phyloP scores from a whole-genome alignment of 2,113 vertebrate genomes.

The Sphyrna mokarran region DNA sequence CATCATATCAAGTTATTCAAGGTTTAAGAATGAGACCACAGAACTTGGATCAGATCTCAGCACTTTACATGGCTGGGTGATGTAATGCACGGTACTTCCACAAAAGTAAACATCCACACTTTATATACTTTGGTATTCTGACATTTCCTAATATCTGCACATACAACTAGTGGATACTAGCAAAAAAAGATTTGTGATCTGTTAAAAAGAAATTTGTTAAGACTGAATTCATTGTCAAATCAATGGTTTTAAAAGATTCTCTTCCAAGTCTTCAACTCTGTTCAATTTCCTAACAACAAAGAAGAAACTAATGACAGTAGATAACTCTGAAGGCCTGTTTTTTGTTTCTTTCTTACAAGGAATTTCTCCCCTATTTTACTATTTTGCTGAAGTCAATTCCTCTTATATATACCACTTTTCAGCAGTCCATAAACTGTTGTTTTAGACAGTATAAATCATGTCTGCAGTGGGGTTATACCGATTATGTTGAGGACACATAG shows the following conservation, averaged over 20 bases:
- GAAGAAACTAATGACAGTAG: neutral
- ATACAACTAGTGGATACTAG: neutral
- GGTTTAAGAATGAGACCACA: neutral
- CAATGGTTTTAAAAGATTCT: neutral
- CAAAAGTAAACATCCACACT: neutral
- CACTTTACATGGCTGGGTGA: neutral
- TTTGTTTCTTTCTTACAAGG: neutral
- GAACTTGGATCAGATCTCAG: conserved; percentile 8
- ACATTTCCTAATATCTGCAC: neutral
- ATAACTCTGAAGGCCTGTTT: neutral
- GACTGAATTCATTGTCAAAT: neutral
- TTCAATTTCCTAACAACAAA: neutral
- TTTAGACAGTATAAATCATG: neutral
- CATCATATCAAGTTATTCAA: neutral
- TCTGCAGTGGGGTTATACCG: neutral
- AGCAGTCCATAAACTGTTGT: neutral
- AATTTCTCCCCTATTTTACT: neutral
- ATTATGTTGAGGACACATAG: neutral
- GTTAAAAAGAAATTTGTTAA: neutral
- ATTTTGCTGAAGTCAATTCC: neutral
- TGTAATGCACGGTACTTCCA: neutral
- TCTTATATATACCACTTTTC: neutral
- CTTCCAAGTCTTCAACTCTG: neutral
- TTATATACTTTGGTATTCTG: neutral
- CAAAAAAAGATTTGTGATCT: neutral